Base-by-base conservation (phyloP, 2,113 vertebrate genomes). In the Mastomys natalensis region DNA sequence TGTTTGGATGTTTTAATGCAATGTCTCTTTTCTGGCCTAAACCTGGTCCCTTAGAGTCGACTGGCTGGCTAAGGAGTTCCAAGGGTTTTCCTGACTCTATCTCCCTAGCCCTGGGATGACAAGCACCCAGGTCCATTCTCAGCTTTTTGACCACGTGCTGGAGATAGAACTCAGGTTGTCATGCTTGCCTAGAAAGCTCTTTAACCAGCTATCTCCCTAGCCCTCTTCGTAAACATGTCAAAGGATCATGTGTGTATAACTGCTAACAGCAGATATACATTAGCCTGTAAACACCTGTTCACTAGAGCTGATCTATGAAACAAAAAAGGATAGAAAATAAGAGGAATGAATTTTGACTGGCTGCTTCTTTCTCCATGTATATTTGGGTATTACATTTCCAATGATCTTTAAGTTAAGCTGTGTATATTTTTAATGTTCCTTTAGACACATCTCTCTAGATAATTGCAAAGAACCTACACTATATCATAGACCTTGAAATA, bases 351-450 rank as follows among this genome's bases (percentile, higher is more conserved):
- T 68, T 91, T 21, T 60, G 19, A 90, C 43, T 93, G 93, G 37
- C 21, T 94, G 24, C 31, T 88, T 92, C 40, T 78, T 91, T 93
- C 48, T 76, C 70, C 24, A 89, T 64, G 21, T 51, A 8, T 53
- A 74, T 82, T 86, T 93, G 3, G 22, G 62, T 91, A 92, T 95
- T 91, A 48, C 90, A 89, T 97, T 93, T 89, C 77, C 82, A 76
- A 10, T 95, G 73, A 60, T 53, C 16, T 97, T 90, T 77, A 90
- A 81, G 60, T 92, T 93, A 92, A 95, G 90, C 34, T 86, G 73
- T 82, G 74, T 86, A 73, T 93, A 60, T 85, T 87, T 89, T 77
- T 0, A 94, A 74, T 7, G n/a, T 88, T 86, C 64, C 87, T 95
- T 85, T 86, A 94, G 55, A 94, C 43, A 90, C 0, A 9, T 62